Evolutionary conservation across 2,888 invertebrate genomes (phyloP), one percentile per base, ranked within the genome.

Genomic region (Pseudanteris insignis): DNA sequence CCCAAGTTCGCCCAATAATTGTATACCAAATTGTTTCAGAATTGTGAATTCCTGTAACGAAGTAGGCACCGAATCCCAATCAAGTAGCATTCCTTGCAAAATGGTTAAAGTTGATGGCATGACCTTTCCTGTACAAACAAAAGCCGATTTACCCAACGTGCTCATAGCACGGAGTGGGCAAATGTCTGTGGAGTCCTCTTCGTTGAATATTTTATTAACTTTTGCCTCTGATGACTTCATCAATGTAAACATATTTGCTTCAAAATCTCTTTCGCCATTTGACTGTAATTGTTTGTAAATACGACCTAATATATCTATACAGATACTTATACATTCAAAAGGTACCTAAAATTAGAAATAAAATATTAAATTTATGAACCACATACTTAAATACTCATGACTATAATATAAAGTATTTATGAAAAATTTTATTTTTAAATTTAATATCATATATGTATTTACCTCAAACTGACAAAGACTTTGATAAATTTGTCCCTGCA

Each of bases 1-100:
- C 69, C 87, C 86, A 70, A 89, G 81, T 70, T 86, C 86, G 7
- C 89, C 86, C 40, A 85, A 66, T 7, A 80, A 68, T 1, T 76
- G 81, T 9, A 85, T 81, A 33, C 80, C 80, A 11, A 82, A 81
- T 34, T 84, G 83, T 55, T 78, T 78, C 4, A 72, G 61, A 7
- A 70, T 70, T 9, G 68, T 58, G 2, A 51, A 58, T 1, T 63
- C 32, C n/a, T 57, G 62, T 2, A 73, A 28, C 4, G 50, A 26
- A 2, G 48, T 24, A 7, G 75, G 71, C 14, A 77, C 28, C 2
- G 64, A 63, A n/a, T 74, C 67, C 67, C 74, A 72, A 13, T 77
- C 74, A 6, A 78, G 41, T 2, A 80, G 51, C 12, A 78, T 47
- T 9, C 73, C 70, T 63, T 74, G 73, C 2, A 80, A 61, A n/a